Evolutionary conservation across 2,797 vertebrate species (phyloP).

Genomic region (Champsocephalus esox): DNA sequence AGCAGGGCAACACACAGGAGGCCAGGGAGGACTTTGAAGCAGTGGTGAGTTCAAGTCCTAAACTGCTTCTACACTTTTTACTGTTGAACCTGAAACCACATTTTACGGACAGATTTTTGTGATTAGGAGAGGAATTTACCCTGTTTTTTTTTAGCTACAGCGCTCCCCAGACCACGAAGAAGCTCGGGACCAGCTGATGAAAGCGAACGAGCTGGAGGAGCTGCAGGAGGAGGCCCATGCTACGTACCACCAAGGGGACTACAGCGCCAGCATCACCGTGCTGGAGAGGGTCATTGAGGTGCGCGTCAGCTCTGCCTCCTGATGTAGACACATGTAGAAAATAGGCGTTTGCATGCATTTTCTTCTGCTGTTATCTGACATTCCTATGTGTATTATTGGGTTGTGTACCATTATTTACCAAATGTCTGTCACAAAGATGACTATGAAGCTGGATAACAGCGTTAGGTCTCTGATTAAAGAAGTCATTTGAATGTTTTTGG

Average conservation of each 20-base stretch:
- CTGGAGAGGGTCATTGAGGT: conserved; percentile 88
- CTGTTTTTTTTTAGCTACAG: conserved; percentile 73
- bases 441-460: no score
- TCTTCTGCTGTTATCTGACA: not conserved
- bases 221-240: conserved; percentile 82
- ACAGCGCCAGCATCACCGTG: conserved; percentile 70
- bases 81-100: not conserved
- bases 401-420: not conserved
- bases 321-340: no score
- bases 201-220: conserved; percentile 79
- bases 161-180: conserved; percentile 83
- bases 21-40: conserved; percentile 88
- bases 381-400: not conserved
- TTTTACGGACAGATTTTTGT: not conserved
- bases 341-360: not conserved
- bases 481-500: no score
- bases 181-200: conserved; percentile 83
- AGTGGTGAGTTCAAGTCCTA: conserved; percentile 77
- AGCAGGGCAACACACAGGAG: conserved; percentile 86
- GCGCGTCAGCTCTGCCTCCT: not conserved
- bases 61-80: not conserved
- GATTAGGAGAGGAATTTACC: no score
- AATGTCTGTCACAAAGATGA: not conserved
- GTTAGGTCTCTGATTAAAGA: no score
- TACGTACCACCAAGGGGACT: conserved; percentile 83